Evolutionary conservation across 1,140 invertebrate species (phyloP), one percentile per base, ranked within the genome.

Genomic region (Meloidogyne exigua): DNA sequence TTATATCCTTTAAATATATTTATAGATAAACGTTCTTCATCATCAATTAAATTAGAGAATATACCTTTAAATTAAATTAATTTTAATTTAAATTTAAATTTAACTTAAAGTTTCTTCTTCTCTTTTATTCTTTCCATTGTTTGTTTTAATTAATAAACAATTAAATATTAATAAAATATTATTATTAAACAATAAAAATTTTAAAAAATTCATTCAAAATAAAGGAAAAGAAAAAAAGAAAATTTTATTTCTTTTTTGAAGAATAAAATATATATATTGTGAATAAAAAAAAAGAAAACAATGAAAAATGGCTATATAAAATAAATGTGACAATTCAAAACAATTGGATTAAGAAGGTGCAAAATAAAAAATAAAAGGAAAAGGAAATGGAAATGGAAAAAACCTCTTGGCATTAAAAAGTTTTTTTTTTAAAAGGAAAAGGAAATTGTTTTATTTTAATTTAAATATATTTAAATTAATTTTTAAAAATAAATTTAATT

Each of bases 1-100:
- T 68, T 68, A 42, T 68, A 68, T 18, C 21, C 21, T 32, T 42
- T 32, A 42, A 68, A 68, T 42, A 68, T 21, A 42, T 68, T 42
- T 36, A 68, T 68, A 21, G 21, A 4, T 42, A 68, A 42, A 21
- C 21, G 66, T 42, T 68, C 66, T 42, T 68, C 66, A 42, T 68
- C 21, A 32, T 68, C 66, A 57, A 57, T 57, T n/a, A 57, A 57
- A 18, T 18, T n/a, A n/a, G n/a, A n/a, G n/a, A n/a, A n/a, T n/a
- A n/a, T n/a, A n/a, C n/a, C n/a, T n/a, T n/a, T n/a, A n/a, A n/a
- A n/a, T n/a, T n/a, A n/a, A n/a, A n/a, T n/a, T n/a, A n/a, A n/a
- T n/a, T n/a, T n/a, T n/a, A n/a, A n/a, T n/a, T n/a, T n/a, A n/a
- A 18, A 49, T 49, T 44, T 12, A 13, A 18, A 49, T 49, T 49